Conservation (phyloP, 2,888 invertebrate species). For the Machimus atricapillus region DNA sequence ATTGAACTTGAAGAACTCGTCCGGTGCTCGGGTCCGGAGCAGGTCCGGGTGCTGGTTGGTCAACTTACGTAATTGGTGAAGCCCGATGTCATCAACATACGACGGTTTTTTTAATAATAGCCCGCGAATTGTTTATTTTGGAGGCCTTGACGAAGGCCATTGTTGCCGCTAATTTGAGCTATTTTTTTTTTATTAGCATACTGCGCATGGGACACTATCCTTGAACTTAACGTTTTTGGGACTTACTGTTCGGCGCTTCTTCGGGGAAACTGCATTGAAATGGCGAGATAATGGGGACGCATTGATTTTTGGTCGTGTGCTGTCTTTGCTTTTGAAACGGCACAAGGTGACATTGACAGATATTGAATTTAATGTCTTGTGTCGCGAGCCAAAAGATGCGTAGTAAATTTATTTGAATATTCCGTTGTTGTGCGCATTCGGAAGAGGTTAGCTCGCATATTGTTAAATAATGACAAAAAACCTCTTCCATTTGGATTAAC, state of each 20-base stretch:
- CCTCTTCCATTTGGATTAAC: background rate
- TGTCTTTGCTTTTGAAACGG: background rate
- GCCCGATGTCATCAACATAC: conserved; percentile 18
- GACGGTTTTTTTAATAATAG: background rate
- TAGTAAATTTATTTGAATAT: background rate
- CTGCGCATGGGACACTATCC: background rate
- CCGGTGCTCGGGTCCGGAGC: background rate
- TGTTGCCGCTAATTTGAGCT: background rate
- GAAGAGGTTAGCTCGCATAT: background rate
- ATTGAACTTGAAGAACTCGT: conserved; percentile 26
- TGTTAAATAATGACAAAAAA: background rate
- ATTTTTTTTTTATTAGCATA: background rate
- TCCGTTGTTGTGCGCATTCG: background rate
- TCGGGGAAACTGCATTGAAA: background rate
- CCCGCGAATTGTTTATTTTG: background rate
- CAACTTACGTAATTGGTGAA: background rate
- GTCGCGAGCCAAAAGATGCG: background rate
- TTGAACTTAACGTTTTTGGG: conserved; percentile 21
- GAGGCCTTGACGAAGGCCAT: background rate
- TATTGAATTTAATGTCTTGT: background rate
- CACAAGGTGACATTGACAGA: background rate
- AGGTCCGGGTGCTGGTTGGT: background rate
- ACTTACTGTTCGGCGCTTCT: background rate
- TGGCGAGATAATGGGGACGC: background rate
- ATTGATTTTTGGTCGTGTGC: background rate